Conservation (phyloP, 2,888 invertebrate genomes). For the Euclidia mi region DNA sequence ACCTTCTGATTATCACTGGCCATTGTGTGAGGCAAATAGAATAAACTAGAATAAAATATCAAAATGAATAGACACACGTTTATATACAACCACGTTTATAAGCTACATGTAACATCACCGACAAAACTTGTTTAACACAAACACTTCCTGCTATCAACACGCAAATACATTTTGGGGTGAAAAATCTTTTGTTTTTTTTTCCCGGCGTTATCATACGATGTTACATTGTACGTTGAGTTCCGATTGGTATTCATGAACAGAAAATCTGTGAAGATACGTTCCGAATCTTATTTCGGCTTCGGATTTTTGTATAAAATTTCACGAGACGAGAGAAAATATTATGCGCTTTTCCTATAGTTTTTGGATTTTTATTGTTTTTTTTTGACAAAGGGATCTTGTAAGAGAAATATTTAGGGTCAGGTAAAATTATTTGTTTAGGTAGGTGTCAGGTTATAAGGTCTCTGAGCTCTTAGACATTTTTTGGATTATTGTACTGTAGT, state of each 20-base stretch:
- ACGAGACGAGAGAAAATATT: slow-evolving; percentile 44
- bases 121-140: not conserved
- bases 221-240: slow-evolving; percentile 23
- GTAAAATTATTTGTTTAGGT: no score
- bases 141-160: not conserved
- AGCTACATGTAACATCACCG: no score
- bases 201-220: slow-evolving; percentile 29
- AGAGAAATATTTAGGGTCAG: slow-evolving; percentile 12
- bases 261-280: slow-evolving; percentile 55
- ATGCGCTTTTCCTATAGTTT: slow-evolving; percentile 47
- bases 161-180: slow-evolving; percentile 3
- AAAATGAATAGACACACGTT: no score
- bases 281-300: slow-evolving; percentile 51
- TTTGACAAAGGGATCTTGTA: slow-evolving; percentile 25
- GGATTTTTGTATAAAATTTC: slow-evolving; percentile 46
- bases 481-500: no score
- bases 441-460: no score
- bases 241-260: slow-evolving; percentile 57
- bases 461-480: no score
- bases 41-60: no score
- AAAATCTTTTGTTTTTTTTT: slow-evolving; percentile 25
- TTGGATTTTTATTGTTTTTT: slow-evolving; percentile 48
- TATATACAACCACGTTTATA: no score
- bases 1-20: no score
- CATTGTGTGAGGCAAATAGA: no score